Percentiles rank a stretch among this genome's conserved stretches.
phyloP scores from a whole-genome alignment of 2,888 invertebrate species.

The Crematogaster levior region DNA sequence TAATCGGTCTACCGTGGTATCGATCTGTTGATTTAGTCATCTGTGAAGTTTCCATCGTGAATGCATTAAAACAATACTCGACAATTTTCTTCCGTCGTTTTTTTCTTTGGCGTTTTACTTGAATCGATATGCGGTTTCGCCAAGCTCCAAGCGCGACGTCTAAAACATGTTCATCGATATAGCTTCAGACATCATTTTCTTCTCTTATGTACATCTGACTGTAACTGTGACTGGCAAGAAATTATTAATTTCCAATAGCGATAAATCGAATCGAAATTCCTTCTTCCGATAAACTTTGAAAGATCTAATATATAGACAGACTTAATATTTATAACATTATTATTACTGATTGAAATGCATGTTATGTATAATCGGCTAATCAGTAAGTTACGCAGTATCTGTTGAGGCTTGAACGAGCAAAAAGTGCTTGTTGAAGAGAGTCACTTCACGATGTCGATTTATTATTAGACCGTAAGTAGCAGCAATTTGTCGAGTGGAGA shows the following conservation, averaged over 20 bases:
- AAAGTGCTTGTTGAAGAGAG: background rate
- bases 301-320: too few relatives aligned
- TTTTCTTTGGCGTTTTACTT: background rate
- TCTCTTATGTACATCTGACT: background rate
- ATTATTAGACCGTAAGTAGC: background rate
- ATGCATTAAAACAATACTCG: slow-evolving; percentile 5
- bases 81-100: slow-evolving; percentile 20
- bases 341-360: background rate
- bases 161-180: background rate
- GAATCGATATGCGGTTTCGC: slow-evolving; percentile 18
- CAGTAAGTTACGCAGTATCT: background rate
- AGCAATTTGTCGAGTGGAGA: background rate
- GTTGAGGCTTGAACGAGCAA: too few relatives aligned
- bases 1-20: slow-evolving; percentile 28
- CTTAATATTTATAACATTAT: too few relatives aligned
- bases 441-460: background rate
- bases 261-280: background rate
- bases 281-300: background rate
- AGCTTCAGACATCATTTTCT: background rate
- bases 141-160: background rate
- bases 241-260: background rate
- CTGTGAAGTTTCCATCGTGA: slow-evolving; percentile 28
- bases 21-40: slow-evolving; percentile 40
- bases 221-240: background rate
- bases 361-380: background rate